These are phyloP conservation scores for Campylomormyrus tamandua DNA, from an alignment of 2,113 vertebrate genomes.

Conservation along the genomic window DNA sequence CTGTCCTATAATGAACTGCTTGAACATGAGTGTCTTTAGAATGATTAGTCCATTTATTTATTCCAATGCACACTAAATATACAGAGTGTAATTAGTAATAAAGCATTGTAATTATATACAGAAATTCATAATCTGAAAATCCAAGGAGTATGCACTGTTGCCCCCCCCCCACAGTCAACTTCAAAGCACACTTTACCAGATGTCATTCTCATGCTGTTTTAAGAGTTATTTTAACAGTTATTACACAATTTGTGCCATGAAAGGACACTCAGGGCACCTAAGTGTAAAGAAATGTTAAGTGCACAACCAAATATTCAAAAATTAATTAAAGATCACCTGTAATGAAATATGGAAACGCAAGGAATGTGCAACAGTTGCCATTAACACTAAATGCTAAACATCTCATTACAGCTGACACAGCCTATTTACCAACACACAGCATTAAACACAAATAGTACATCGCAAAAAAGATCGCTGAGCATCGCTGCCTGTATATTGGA, in stretches of 20 bases:
- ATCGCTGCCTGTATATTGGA: background rate
- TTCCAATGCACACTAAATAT: background rate
- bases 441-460: background rate
- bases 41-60: background rate
- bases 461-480: background rate
- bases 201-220: background rate
- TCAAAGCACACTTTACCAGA: background rate
- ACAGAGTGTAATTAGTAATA: background rate
- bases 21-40: background rate
- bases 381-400: background rate
- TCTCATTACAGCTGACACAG: background rate
- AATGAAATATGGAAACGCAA: background rate
- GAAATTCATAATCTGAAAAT: background rate
- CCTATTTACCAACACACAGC: background rate
- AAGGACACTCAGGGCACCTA: background rate
- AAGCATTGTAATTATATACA: background rate
- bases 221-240: background rate
- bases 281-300: background rate
- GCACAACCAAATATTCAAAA: background rate
- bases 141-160: background rate
- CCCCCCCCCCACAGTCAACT: background rate
- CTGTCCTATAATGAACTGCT: background rate
- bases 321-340: background rate
- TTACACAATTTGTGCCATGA: no score
- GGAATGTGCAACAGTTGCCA: background rate